Evolutionary conservation across 2,797 vertebrate species (phyloP).

Genomic region (Knipowitschia caucasica): DNA sequence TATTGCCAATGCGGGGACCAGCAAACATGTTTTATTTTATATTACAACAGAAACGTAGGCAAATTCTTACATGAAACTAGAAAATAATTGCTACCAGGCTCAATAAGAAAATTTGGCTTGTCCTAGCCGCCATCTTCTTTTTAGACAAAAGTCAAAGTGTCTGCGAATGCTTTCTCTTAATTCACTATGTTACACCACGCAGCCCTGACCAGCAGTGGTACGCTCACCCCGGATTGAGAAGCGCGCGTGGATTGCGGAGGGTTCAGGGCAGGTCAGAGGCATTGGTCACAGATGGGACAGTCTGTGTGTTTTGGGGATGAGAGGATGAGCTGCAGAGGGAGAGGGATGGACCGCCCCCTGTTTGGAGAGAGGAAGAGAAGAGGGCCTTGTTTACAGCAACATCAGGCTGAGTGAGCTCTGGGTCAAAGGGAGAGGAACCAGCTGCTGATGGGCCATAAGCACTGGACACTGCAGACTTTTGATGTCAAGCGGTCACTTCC

Average conservation of each 20-base stretch:
- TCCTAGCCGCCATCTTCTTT: no score
- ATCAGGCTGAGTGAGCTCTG: slow-evolving; percentile 32
- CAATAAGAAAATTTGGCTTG: no score
- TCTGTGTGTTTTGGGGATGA: slow-evolving; percentile 23
- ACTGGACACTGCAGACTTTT: not conserved
- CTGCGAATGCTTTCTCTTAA: no score
- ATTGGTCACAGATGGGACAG: slow-evolving; percentile 58
- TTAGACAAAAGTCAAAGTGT: no score
- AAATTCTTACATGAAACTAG: no score
- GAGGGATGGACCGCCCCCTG: slow-evolving; percentile 52
- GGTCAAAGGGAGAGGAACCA: slow-evolving; percentile 47
- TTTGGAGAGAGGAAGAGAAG: slow-evolving; percentile 51
- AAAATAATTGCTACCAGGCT: no score
- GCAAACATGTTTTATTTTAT: no score
- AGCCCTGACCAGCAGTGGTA: not conserved
- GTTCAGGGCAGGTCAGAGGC: slow-evolving; percentile 59
- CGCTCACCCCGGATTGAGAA: not conserved
- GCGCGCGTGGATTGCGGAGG: slow-evolving; percentile 1
- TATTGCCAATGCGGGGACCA: no score
- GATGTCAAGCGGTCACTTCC: slow-evolving; percentile 12
- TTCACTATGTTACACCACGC: no score
- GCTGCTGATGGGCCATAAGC: slow-evolving; percentile 15
- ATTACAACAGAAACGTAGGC: no score
- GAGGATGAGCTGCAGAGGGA: slow-evolving; percentile 29
- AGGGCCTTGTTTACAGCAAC: slow-evolving; percentile 49